phyloP scores from a whole-genome alignment of 2,888 invertebrate species.

The Bembecia ichneumoniformis region DNA sequence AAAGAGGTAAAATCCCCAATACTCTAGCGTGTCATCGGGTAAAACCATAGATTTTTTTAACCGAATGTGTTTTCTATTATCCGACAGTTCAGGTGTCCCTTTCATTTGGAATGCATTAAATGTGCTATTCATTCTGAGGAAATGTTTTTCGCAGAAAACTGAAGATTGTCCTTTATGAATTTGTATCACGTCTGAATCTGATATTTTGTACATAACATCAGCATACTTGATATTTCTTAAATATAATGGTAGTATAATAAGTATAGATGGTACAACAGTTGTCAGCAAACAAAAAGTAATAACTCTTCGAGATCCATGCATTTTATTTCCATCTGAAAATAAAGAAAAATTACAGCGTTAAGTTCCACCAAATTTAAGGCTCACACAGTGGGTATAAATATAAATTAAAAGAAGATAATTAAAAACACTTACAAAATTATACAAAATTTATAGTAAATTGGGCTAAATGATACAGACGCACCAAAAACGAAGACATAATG shows the following conservation, averaged over 20 bases:
- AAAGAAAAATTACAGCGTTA: constrained; percentile 5
- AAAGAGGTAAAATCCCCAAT: constrained; percentile 89
- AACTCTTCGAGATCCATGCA: constrained; percentile 86
- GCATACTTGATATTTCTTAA: constrained; percentile 82
- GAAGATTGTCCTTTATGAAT: constrained; percentile 87
- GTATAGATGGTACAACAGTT: constrained; percentile 79
- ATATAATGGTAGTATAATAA: constrained; percentile 84
- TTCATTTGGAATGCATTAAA: constrained; percentile 82
- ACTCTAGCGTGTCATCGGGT: constrained; percentile 88
- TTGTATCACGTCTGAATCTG: constrained; percentile 88
- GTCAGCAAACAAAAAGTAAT: constrained; percentile 83
- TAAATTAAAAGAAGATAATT: not conserved
- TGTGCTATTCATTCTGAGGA: constrained; percentile 80
- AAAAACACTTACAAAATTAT: constrained; percentile 1
- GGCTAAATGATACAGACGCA: too few species aligned
- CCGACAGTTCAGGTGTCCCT: constrained; percentile 78
- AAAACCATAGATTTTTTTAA: constrained; percentile 86
- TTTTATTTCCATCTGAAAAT: constrained; percentile 76
- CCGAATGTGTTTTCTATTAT: constrained; percentile 80
- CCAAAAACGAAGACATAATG: too few species aligned
- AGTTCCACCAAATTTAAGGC: too few species aligned
- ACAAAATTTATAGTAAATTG: not conserved
- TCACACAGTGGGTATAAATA: not conserved
- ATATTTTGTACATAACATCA: constrained; percentile 83
- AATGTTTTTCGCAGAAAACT: constrained; percentile 85